Evolutionary conservation across 1,140 invertebrate species (phyloP), one percentile per base, ranked within the genome.

Genomic region (Heliothis virescens): DNA sequence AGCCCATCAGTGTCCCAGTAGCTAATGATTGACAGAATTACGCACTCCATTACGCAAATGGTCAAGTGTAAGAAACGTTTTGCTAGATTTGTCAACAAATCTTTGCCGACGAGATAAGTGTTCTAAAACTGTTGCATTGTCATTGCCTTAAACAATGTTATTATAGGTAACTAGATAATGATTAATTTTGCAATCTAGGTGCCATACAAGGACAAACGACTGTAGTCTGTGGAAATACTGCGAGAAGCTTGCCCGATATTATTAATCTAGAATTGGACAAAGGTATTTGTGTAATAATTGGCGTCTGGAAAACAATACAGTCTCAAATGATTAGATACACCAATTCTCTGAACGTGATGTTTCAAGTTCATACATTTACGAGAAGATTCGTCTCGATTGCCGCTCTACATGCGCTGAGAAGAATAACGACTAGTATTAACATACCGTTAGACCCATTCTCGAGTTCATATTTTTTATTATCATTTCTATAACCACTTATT

Each of bases 371-470:
- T 29, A 67, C 41, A n/a, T 59, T 73, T 34, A 59, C 67, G 48
- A 71, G 18, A 52, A 10, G 72, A 75, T 78, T 79, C 80, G 21
- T 82, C 69, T 74, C 50, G 76, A 74, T 75, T 15, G 74, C 16
- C 80, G 76, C 62, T 79, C 76, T 71, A 75, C 53, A 81, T 81
- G 50, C 63, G 62, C 52, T 47, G 52, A 18, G 60, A 82, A 75
- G 76, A 71, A 79, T 73, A 79, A 82, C 71, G 52, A 82, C 76
- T 72, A 55, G 55, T 72, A 82, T 82, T 82, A 82, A 60, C 57
- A 60, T 82, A 79, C 77, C 65, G 81, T 79, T 82, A 79, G 41
- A 16, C 41, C 60, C 62, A 69, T 76, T 76, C 63, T 79, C 50
- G 41, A 48, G 79, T 62, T 62, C 71, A 62, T 72, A 62, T 59